Conservation (phyloP, 2,888 invertebrate species). For the Coenonympha arcania region DNA sequence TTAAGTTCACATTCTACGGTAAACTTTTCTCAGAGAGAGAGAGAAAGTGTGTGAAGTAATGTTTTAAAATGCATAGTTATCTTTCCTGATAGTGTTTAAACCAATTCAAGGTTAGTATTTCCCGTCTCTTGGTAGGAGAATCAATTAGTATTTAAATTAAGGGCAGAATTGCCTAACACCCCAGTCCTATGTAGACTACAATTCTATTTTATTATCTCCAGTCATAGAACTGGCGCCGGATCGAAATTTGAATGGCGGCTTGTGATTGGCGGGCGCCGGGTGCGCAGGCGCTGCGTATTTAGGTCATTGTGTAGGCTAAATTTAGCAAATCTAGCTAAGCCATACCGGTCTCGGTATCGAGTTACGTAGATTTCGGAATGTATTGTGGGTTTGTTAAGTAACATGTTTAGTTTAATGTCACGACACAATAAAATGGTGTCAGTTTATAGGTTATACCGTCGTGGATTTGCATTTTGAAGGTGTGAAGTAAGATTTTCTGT, state of each 20-base stretch:
- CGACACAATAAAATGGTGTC: slow-evolving; percentile 14
- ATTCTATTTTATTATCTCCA: slow-evolving; percentile 44
- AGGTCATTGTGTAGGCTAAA: slow-evolving; percentile 68
- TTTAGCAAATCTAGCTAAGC: slow-evolving; percentile 49
- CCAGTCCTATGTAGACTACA: slow-evolving; percentile 43
- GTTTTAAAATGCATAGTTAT: too few species aligned
- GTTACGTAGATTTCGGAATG: slow-evolving; percentile 25
- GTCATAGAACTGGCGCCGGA: slow-evolving; percentile 56
- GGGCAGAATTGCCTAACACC: slow-evolving; percentile 56
- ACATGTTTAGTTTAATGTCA: slow-evolving; percentile 15
- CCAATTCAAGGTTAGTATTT: slow-evolving; percentile 3
- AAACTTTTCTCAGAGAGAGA: too few species aligned
- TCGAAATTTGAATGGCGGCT: slow-evolving; percentile 57
- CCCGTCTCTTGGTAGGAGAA: slow-evolving; percentile 14
- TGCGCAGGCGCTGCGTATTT: slow-evolving; percentile 60
- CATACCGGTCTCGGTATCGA: slow-evolving; percentile 25
- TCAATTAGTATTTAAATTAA: slow-evolving; percentile 29
- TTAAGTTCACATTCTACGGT: too few species aligned
- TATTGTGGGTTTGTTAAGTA: slow-evolving; percentile 24
- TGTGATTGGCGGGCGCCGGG: slow-evolving; percentile 65
- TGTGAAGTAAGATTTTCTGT: background rate
- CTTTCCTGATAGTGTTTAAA: background rate
- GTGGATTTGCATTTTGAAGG: slow-evolving; percentile 8
- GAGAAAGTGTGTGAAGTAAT: too few species aligned
- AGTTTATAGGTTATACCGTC: slow-evolving; percentile 8